A percentile compares a stretch with the other conserved stretches of the same genome.
These are phyloP conservation scores for Leptinotarsa haldemani DNA, from an alignment of 2,888 invertebrate species.

Conservation along the genomic window DNA sequence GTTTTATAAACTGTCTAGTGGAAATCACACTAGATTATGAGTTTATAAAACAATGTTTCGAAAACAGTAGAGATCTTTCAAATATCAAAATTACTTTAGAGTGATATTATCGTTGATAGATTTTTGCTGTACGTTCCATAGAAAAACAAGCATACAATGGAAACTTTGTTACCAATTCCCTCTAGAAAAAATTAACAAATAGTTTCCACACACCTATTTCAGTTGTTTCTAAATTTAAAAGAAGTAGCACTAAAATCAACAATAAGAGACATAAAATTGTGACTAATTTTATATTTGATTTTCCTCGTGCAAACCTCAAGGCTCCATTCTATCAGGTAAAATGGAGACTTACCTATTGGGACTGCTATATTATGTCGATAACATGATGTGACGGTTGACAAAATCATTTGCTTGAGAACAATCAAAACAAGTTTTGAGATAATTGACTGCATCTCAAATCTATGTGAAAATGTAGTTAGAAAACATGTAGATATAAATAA, in stretches of 20 bases:
- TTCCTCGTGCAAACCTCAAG: conserved; percentile 79
- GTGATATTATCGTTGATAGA: no score
- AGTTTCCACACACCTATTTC: no score
- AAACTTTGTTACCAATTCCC: no score
- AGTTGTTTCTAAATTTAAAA: no score
- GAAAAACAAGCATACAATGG: no score
- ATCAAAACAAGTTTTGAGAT: conserved; percentile 50
- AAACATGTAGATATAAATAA: conserved; percentile 50
- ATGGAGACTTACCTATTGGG: conserved; percentile 72
- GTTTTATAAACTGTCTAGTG: no score
- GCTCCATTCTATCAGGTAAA: conserved; percentile 90
- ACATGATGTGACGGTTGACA: conserved; percentile 45
- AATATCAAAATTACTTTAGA: no score
- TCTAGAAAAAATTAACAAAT: no score
- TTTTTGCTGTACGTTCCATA: no score
- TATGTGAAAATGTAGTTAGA: conserved; percentile 58
- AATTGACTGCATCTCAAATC: conserved; percentile 54
- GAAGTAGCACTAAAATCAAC: neutral
- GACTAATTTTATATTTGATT: conserved; percentile 55
- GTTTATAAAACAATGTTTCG: no score
- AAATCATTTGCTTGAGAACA: conserved; percentile 53
- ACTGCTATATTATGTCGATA: conserved; percentile 60
- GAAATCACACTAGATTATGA: no score
- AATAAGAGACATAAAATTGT: conserved; percentile 1
- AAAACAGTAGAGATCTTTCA: no score